Evolutionary conservation across 1,140 invertebrate species (phyloP).

Genomic region (Paraescarpia echinospica): DNA sequence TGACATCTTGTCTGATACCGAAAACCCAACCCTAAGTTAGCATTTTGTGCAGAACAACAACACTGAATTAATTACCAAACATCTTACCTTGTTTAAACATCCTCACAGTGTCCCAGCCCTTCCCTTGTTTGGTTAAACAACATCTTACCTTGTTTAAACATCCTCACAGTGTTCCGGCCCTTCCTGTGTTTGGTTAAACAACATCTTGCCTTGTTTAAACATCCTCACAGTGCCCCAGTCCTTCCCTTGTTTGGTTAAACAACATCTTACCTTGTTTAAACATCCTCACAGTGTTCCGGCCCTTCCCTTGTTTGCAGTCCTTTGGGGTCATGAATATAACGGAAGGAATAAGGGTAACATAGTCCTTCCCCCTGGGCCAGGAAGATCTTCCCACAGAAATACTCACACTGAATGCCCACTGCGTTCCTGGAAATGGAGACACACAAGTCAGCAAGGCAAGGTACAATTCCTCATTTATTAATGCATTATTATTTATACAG

Average conservation of each 20-base stretch:
- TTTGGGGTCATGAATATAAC: conserved; percentile 9
- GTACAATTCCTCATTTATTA: no score
- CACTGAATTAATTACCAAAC: no score
- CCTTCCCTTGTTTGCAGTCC: conserved; percentile 5
- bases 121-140: background rate
- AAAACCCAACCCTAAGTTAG: no score
- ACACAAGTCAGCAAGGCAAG: background rate
- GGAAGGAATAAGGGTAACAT: conserved; percentile 18
- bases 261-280: conserved; percentile 48
- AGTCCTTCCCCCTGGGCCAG: conserved; percentile 15
- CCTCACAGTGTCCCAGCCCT: background rate
- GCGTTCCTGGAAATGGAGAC: background rate
- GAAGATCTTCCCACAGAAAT: conserved; percentile 14
- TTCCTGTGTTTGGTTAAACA: background rate
- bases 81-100: conserved; percentile 48
- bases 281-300: background rate
- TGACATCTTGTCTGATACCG: no score
- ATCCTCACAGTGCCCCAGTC: background rate
- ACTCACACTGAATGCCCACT: conserved; percentile 12
- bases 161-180: background rate
- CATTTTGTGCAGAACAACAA: no score
- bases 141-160: conserved; percentile 48
- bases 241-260: background rate
- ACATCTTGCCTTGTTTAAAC: conserved; percentile 47
- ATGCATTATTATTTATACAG: no score